Evolutionary conservation across 2,888 invertebrate species (phyloP), one percentile per base, ranked within the genome.

Genomic region (Oscheius myriophilus): DNA sequence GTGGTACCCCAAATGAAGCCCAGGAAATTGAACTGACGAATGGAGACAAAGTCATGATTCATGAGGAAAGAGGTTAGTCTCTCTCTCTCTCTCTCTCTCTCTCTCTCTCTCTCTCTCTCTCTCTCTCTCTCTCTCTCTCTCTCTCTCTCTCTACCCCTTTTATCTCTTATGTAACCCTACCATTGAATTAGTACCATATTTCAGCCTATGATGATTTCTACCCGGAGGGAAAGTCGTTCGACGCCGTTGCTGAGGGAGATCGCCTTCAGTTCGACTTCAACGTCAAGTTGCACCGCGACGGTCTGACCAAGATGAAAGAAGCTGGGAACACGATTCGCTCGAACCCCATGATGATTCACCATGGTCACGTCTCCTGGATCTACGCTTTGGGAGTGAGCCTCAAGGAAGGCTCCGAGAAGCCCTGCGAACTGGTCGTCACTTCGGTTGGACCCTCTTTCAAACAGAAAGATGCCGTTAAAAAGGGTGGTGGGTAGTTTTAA

Each of bases 261-360:
- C 39, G 51, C 2, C 67, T 77, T 39, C 70, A 62, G 26, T 77
- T 77, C 26, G 59, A 46, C 12, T 52, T 70, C 57, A 57, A 70
- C 55, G 74, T 72, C 46, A 77, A 75, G 53, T n/a, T 77, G 26
- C 77, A 77, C 67, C 59, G 65, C 33, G 73, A 77, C 33, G 77
- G 72, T 41, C 43, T 77, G 21, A 68, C 46, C 23, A 18, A 68
- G 45, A 58, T 76, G 62, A 55, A 54, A 16, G 18, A 45, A 2
- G 42, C 67, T 16, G 72, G 73, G 2, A 69, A 70, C 21, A 41
- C 57, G 6, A 72, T 77, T 46, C 66, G 58, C 39, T 72, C 71
- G 16, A 77, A 73, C 41, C 58, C 51, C 2, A 59, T 69, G 55
- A 39, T 72, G 33, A 39, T 77, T 12, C 71, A 77, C 39, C 77